Evolutionary conservation across 2,113 vertebrate species (phyloP).

Genomic region (Equus przewalskii): DNA sequence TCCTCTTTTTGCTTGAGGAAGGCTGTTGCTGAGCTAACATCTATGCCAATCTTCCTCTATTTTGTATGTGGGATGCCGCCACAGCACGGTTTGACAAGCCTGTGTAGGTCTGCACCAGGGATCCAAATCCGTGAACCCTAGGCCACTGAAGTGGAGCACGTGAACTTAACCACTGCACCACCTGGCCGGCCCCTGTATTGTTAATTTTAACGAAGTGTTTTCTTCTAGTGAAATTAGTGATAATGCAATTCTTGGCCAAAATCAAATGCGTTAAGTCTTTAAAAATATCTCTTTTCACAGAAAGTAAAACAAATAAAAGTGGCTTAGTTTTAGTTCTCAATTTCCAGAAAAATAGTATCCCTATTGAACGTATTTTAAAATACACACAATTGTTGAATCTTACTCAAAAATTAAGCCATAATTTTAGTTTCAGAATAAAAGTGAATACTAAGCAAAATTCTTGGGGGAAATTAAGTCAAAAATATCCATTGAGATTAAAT

Average conservation of each 20-base stretch:
- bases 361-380: neutral
- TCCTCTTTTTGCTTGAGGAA: too few relatives aligned
- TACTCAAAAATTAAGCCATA: neutral
- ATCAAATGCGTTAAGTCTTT: neutral
- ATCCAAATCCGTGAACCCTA: too few relatives aligned
- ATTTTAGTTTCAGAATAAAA: slow-evolving; percentile 46
- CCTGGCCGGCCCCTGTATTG: neutral
- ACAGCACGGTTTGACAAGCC: too few relatives aligned
- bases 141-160: too few relatives aligned
- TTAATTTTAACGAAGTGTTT: neutral
- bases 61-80: too few relatives aligned
- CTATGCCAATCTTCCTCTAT: too few relatives aligned
- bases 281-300: neutral
- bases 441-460: neutral
- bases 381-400: neutral
- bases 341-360: neutral
- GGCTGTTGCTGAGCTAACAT: too few relatives aligned
- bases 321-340: slow-evolving; percentile 19
- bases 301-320: slow-evolving; percentile 29
- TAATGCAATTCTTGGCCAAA: slow-evolving; percentile 24
- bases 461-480: neutral
- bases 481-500: neutral
- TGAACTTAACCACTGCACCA: too few relatives aligned
- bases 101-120: too few relatives aligned
- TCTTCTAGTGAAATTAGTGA: neutral